phyloP scores from a whole-genome alignment of 2,888 invertebrate species.

The Zonitis immaculata region DNA sequence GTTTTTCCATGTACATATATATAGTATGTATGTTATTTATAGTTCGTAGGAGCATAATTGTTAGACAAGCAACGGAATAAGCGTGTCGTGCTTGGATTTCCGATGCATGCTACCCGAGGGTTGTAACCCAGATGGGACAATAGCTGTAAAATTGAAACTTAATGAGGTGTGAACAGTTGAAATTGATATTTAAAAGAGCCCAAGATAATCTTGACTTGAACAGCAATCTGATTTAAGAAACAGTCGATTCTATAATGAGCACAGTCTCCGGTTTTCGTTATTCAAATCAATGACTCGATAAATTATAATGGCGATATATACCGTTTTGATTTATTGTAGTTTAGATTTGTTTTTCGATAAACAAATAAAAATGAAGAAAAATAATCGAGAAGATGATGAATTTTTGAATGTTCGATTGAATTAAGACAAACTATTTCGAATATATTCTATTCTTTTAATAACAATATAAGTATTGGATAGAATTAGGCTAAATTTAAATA shows the following conservation, averaged over 20 bases:
- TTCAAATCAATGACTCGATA: conserved; percentile 48
- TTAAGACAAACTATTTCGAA: not conserved
- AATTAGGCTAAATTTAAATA: too few species aligned
- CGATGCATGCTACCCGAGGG: conserved; percentile 45
- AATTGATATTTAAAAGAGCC: conserved; percentile 53
- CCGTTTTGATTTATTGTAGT: conserved; percentile 27
- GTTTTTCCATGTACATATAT: too few species aligned
- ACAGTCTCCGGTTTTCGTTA: conserved; percentile 41
- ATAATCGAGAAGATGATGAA: not conserved
- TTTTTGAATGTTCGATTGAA: not conserved
- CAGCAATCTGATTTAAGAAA: conserved; percentile 50
- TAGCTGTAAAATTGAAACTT: conserved; percentile 53
- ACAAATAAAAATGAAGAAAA: not conserved
- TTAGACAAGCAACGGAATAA: conserved; percentile 35
- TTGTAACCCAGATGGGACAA: conserved; percentile 51
- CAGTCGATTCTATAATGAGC: conserved; percentile 48
- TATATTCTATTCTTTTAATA: too few species aligned
- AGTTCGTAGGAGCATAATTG: conserved; percentile 28
- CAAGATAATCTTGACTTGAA: conserved; percentile 49
- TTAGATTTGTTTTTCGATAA: conserved; percentile 14
- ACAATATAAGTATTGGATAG: too few species aligned
- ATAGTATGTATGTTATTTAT: conserved; percentile 4
- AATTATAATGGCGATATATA: conserved; percentile 43
- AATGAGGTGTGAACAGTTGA: conserved; percentile 52
- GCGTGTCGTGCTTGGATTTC: conserved; percentile 43